These are phyloP conservation scores for Cheirogaleus major DNA, from an alignment of 2,797 vertebrate genomes.

Conservation along the genomic window DNA sequence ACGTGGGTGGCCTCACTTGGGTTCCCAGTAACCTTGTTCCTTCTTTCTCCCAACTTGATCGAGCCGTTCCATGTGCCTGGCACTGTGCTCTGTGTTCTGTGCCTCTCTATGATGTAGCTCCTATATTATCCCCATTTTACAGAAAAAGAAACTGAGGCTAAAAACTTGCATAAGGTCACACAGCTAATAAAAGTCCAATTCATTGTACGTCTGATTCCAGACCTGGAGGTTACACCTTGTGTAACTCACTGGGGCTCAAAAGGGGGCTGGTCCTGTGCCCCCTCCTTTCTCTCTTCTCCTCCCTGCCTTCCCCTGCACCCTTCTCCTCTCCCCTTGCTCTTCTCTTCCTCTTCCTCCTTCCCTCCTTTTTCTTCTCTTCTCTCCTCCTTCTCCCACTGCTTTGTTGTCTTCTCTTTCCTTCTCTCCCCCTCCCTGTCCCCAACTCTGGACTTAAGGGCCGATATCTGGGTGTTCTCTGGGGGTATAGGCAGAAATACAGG, in stretches of 20 bases:
- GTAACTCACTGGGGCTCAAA: background rate
- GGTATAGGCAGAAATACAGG: background rate
- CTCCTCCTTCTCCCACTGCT: background rate
- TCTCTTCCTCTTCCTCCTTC: background rate
- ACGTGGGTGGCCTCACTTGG: fast-evolving
- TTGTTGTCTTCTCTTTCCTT: background rate
- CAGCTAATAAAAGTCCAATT: background rate
- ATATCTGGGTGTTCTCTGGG: background rate
- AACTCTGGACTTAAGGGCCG: background rate
- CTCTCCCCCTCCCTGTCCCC: background rate
- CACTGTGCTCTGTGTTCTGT: background rate
- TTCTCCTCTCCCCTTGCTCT: background rate
- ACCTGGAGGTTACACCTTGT: too few relatives aligned
- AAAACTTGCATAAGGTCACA: background rate
- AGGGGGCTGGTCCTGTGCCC: background rate
- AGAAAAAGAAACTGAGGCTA: background rate
- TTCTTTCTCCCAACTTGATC: background rate
- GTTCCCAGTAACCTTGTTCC: background rate
- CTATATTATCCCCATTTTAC: background rate
- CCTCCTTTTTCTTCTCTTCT: background rate
- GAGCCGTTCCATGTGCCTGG: background rate
- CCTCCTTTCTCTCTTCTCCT: background rate
- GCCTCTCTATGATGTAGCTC: background rate
- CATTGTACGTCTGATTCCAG: background rate
- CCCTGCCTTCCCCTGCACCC: too few relatives aligned